Conservation (phyloP, 2,797 vertebrate species). For the Acanthurus tractus region DNA sequence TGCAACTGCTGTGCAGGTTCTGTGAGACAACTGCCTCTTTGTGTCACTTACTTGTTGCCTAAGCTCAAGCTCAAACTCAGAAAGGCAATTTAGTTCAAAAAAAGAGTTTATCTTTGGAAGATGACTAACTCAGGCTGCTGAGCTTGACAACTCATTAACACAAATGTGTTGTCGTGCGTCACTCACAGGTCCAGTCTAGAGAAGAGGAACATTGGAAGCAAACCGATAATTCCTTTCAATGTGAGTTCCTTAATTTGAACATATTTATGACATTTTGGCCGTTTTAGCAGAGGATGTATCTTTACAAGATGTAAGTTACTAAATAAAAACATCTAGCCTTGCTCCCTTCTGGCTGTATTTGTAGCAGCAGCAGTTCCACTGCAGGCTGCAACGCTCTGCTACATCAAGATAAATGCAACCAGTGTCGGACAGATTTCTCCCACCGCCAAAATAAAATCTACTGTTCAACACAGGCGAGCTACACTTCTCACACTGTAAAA, state of each 20-base stretch:
- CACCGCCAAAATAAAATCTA: constrained; percentile 46
- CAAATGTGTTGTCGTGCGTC: not conserved
- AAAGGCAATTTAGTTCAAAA: not conserved
- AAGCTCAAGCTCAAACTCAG: not conserved
- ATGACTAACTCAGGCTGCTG: not conserved
- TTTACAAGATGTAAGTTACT: not conserved
- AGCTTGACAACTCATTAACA: not conserved
- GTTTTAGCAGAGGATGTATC: not conserved
- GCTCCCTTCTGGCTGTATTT: constrained; percentile 13
- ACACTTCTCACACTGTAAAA: constrained; percentile 30
- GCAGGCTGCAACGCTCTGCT: constrained; percentile 41
- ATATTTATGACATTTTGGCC: not conserved
- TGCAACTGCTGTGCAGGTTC: not conserved
- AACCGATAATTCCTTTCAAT: not conserved
- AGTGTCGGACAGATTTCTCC: constrained; percentile 50
- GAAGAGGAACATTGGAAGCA: not conserved
- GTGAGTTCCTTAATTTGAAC: not conserved
- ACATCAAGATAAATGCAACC: constrained; percentile 50
- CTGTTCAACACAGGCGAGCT: constrained; percentile 18
- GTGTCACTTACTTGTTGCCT: not conserved
- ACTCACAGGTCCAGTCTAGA: not conserved
- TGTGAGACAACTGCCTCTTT: not conserved
- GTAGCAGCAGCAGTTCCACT: constrained; percentile 18
- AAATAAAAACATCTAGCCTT: not conserved
- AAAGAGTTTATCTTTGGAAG: not conserved